Evolutionary conservation across 2,888 invertebrate species (phyloP), one percentile per base, ranked within the genome.

Genomic region (Aproaerema taeniolella): DNA sequence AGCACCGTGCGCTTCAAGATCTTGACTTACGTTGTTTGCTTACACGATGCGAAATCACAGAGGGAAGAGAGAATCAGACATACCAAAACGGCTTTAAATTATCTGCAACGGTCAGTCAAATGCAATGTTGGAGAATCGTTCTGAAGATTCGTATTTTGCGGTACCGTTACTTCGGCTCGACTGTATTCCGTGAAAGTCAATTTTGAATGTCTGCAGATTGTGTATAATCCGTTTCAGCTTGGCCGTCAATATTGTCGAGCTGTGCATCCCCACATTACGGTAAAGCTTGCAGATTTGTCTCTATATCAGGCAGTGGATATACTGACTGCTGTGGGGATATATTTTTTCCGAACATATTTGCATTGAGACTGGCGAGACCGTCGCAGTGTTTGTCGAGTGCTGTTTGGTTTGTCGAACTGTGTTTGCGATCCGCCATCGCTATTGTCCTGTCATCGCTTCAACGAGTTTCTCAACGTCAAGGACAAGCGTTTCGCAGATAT

Each of bases 321-420:
- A 6, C 15, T 15, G 5, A 20, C 12, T 25, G 35, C 51, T 53
- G 59, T 51, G 55, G 54, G 50, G 14, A 28, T 15, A 47, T 49
- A 49, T 52, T 68, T 68, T 65, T 66, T 63, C 54, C 50, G 53
- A 57, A 63, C 62, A 60, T 58, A 67, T 71, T 71, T 69, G 69
- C 69, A 67, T 55, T 57, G 55, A 46, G 46, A 53, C 59, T 61
- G 54, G 56, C 55, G 58, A 55, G 64, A 57, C 61, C 48, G 58
- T 56, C 57, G 54, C 53, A 42, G 49, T 49, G 61, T 76, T 72
- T 75, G 66, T 54, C 42, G 54, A 67, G 54, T 55, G 52, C 57
- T 68, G 71, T 73, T 75, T 70, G 69, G 59, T 61, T 67, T 71
- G 48, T 52, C 48, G 63, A 59, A 59, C 65, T 63, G 47, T 77